Base-by-base conservation (phyloP, 2,797 vertebrate species). In the Sebastes hubbsi region DNA sequence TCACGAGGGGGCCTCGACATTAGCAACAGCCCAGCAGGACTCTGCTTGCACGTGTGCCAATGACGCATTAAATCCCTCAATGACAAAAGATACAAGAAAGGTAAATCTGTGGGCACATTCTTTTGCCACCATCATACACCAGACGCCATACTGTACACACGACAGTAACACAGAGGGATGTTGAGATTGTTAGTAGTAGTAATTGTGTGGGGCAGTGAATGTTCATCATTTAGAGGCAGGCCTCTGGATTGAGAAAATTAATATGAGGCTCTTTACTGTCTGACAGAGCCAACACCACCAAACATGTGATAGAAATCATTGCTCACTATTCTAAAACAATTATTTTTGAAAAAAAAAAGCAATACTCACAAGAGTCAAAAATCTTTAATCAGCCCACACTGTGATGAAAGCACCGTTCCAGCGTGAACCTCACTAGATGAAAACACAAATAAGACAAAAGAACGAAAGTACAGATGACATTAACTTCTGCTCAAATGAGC, bases 1-100 rank as follows among this genome's bases (percentile, higher is more conserved):
- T 92, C 92, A 83, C 88, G 73, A 91, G 95, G 94, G 94, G 93
- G 93, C 90, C 92, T 88, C 91, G 75, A 91, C 90, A 95, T 95
- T 96, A 95, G 95, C 94, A 91, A 91, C 93, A 91, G 95, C 93
- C 55, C 94, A 95, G 94, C 94, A 90, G 94, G 94, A 88, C 80
- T 89, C 87, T n/a, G 84, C 92, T 82, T 71, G 86, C 93, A 90
- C 88, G 83, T 95, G 91, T 91, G 88, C 91, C 93, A 92, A 86
- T 93, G 92, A 94, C 91, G 92, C 92, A 93, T 94, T 93, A 92
- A 94, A 94, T 89, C 88, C 90, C 89, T 93, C 94, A 95, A 95
- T 95, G 94, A 95, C 94, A 95, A 94, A 94, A 92, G 92, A 92
- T 84, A 90, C 86, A 83, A 83, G 83, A 91, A 91, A 94, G 86